Conservation (phyloP, 2,113 vertebrate species). For the Strigops habroptila region DNA sequence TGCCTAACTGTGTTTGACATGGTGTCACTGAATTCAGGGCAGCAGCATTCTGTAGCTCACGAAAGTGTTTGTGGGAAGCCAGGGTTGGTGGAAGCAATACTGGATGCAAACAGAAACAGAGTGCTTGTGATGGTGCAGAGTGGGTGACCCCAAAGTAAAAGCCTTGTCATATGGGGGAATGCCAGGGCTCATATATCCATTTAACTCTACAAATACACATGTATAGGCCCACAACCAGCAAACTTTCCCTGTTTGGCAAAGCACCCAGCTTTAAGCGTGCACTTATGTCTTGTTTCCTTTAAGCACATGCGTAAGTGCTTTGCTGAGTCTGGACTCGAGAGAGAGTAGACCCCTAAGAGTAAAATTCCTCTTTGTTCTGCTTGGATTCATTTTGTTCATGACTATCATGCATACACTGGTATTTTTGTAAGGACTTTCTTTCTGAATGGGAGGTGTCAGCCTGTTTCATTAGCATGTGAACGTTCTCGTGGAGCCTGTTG, state of each 20-base stretch:
- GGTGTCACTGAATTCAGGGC: not conserved
- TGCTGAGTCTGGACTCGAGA: not conserved
- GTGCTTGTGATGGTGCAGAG: not conserved
- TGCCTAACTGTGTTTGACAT: not conserved
- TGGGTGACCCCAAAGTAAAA: not conserved
- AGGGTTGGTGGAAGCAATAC: not conserved
- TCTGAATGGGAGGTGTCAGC: slow-evolving; percentile 22
- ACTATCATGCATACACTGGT: slow-evolving; percentile 23
- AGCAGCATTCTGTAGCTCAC: not conserved
- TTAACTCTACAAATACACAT: not conserved
- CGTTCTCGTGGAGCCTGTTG: slow-evolving; percentile 43
- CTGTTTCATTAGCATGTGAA: slow-evolving; percentile 44
- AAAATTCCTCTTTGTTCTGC: slow-evolving; percentile 15
- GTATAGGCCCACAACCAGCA: not conserved
- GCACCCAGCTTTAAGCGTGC: not conserved
- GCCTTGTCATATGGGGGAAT: not conserved
- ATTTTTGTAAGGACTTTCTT: slow-evolving; percentile 22
- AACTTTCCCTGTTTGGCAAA: not conserved
- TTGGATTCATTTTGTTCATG: not conserved
- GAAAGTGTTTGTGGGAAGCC: not conserved
- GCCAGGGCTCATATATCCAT: not conserved
- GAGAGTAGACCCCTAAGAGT: not conserved
- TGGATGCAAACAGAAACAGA: not conserved
- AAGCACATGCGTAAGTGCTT: not conserved
- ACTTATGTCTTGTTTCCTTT: not conserved